A percentile compares a stretch with the other conserved stretches of the same genome.
Evolutionary conservation across 1,140 invertebrate genomes (phyloP).

Genomic region (honey bee (Apis mellifera)): DNA sequence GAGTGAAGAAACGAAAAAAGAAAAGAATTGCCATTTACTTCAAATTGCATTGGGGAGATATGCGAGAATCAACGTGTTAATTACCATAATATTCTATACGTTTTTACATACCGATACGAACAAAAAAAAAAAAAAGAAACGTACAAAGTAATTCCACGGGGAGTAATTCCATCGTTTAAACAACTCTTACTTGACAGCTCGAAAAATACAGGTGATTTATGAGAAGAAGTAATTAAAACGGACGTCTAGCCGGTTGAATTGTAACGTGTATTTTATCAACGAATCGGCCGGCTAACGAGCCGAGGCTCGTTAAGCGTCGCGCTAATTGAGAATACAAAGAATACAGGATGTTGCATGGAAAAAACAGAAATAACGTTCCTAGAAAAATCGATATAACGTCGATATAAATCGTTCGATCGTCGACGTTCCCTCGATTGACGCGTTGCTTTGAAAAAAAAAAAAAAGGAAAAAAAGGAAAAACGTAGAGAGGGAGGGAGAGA

Average conservation of each 20-base stretch:
- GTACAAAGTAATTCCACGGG: too few relatives aligned
- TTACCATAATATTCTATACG: too few relatives aligned
- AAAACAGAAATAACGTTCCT: neutral
- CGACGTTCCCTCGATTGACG: neutral
- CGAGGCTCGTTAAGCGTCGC: slow-evolving; percentile 18
- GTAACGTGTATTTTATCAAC: slow-evolving; percentile 7
- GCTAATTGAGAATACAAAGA: slow-evolving; percentile 24
- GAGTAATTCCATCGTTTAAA: neutral
- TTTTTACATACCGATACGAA: too few relatives aligned
- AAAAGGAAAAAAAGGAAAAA: too few relatives aligned
- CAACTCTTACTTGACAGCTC: neutral
- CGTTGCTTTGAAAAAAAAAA: neutral
- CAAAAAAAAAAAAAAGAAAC: too few relatives aligned
- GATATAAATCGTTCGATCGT: slow-evolving; percentile 7
- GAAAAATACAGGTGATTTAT: neutral
- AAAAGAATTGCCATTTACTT: too few relatives aligned
- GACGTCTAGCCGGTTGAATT: neutral
- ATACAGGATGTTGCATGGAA: neutral
- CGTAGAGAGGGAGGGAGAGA: neutral
- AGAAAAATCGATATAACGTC: neutral
- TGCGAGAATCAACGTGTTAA: too few relatives aligned
- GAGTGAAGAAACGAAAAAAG: too few relatives aligned
- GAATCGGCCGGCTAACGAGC: slow-evolving; percentile 16
- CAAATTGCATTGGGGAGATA: too few relatives aligned
- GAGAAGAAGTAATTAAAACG: neutral